Conservation (phyloP, 1,140 invertebrate genomes). For the Lineus longissimus region DNA sequence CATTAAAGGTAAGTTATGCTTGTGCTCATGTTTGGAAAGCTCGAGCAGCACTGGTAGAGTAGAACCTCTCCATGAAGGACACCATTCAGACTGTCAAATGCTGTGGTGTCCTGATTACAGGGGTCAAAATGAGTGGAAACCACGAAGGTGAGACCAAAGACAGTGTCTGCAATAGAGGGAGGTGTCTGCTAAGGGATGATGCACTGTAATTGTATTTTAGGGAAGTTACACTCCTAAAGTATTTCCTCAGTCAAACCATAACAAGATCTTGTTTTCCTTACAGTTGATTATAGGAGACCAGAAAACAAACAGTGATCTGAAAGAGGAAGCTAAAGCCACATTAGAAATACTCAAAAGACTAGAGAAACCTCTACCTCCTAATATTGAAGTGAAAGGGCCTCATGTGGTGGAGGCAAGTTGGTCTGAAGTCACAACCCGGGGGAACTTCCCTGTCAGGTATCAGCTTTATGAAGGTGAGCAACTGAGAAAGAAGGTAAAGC, state of each 20-base stretch:
- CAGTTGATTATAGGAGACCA: neutral
- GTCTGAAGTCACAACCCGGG: constrained; percentile 38
- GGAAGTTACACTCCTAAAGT: too few relatives aligned
- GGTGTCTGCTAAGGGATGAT: too few relatives aligned
- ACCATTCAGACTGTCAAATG: neutral
- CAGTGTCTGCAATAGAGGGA: too few relatives aligned
- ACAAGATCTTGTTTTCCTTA: too few relatives aligned
- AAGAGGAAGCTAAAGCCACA: constrained; percentile 43
- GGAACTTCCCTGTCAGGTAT: constrained; percentile 41
- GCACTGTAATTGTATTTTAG: too few relatives aligned
- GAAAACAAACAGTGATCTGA: constrained; percentile 27
- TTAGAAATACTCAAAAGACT: constrained; percentile 47
- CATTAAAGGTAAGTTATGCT: constrained; percentile 34
- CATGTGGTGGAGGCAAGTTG: constrained; percentile 26
- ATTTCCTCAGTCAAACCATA: too few relatives aligned
- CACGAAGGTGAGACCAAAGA: too few relatives aligned
- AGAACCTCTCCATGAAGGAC: neutral
- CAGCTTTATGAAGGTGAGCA: constrained; percentile 43
- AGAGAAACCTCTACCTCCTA: constrained; percentile 34
- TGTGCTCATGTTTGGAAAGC: too few relatives aligned
- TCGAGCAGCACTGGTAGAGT: neutral
- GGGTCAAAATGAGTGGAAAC: too few relatives aligned
- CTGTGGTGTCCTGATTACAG: neutral
- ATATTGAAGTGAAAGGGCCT: constrained; percentile 28
- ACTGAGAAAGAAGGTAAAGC: neutral